Evolutionary conservation across 2,113 vertebrate genomes (phyloP), one percentile per base, ranked within the genome.

Genomic region (Dicrurus megarhynchus): DNA sequence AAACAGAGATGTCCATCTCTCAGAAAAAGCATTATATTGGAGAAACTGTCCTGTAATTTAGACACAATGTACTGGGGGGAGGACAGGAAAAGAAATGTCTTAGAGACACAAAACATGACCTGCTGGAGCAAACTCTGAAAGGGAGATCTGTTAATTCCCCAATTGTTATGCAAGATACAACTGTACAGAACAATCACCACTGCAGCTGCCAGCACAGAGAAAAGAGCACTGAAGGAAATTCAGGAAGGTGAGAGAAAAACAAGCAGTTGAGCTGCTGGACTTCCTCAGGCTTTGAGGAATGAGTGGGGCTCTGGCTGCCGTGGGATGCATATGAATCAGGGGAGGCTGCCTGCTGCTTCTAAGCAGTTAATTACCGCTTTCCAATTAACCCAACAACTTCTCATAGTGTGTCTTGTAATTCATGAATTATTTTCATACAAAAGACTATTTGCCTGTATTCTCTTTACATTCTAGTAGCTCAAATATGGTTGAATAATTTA

Each of bases 231-330:
- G 63, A 55, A 49, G 22, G 42, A 84, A 85, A 85, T 59, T 55
- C 84, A 80, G 81, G 37, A 91, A 93, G 52, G 67, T 53, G 50
- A 85, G 44, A 71, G 14, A 82, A 83, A 82, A 79, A 61, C 7
- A 23, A 91, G 30, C 42, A 59, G n/a, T 3, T 52, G 50, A 41
- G 37, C 55, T 90, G 91, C 55, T 87, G 61, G 53, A 47, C 60
- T 64, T 89, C 17, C 30, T 71, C 6, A 13, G 52, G 56, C 24
- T 53, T 15, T 0, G 0, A 74, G 35, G 49, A 73, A 57, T 0
- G 0, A 95, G 41, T 3, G 1, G 16, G 53, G 47, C 37, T 79
- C 26, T 1, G 3, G 35, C n/a, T 53, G 70, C 24, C 0, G 0
- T 19, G 82, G 49, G 35, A 60, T 37, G 18, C 32, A 83, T 1